phyloP scores from a whole-genome alignment of 2,888 invertebrate species.

The Parapristionchus giblindavisi region DNA sequence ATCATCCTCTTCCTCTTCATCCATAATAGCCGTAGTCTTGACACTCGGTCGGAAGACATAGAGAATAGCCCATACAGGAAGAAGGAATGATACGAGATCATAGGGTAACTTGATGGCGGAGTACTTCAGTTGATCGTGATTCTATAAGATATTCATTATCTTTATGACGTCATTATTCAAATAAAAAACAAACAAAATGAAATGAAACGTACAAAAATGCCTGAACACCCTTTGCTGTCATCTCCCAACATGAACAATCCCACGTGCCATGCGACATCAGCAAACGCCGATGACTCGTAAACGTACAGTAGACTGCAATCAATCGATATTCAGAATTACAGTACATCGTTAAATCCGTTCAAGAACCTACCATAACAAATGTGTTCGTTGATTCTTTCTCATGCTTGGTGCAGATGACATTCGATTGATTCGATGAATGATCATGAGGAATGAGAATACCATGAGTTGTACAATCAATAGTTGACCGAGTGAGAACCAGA shows the following conservation, averaged over 20 bases:
- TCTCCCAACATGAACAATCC: conserved; percentile 52
- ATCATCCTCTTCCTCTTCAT: neutral
- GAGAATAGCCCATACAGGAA: conserved; percentile 60
- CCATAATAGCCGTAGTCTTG: conserved; percentile 4
- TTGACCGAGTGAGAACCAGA: conserved; percentile 57
- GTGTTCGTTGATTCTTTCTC: conserved; percentile 44
- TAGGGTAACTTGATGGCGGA: conserved; percentile 53
- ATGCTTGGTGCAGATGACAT: conserved; percentile 54
- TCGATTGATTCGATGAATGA: conserved; percentile 49
- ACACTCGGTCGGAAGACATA: conserved; percentile 47
- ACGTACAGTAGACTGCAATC: conserved; percentile 40
- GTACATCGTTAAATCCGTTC: neutral
- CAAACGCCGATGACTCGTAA: conserved; percentile 52
- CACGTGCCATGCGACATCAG: conserved; percentile 56
- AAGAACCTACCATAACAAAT: conserved; percentile 46
- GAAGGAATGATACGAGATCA: conserved; percentile 52
- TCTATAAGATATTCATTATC: conserved; percentile 42
- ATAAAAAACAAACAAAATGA: neutral
- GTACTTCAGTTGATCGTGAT: conserved; percentile 56
- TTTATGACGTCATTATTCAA: neutral
- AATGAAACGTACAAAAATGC: conserved; percentile 53
- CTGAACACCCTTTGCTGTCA: conserved; percentile 52
- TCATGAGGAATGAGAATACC: conserved; percentile 54
- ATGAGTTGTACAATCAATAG: conserved; percentile 56
- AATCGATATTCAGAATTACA: conserved; percentile 32